phyloP scores from a whole-genome alignment of 2,888 invertebrate genomes.

The Osedax frankpressi region DNA sequence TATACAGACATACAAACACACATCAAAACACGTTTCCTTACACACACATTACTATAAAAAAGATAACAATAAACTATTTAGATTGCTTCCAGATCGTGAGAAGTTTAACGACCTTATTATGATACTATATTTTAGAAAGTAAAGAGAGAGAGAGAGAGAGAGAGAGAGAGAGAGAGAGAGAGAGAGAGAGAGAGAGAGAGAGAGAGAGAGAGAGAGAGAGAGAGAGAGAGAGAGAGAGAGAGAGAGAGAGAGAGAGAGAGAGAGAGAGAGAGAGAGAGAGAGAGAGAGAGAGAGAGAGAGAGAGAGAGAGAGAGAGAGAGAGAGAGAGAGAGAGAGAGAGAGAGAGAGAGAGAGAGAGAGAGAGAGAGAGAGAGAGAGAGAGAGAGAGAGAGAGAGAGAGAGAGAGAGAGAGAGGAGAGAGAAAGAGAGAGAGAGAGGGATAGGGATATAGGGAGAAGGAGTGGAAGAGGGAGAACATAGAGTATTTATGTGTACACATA shows the following conservation, averaged over 20 bases:
- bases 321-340: not conserved
- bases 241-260: not conserved
- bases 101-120: no score
- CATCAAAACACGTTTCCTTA: no score
- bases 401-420: not conserved
- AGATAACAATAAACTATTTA: no score
- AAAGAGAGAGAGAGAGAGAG: no score
- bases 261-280: not conserved
- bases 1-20: no score
- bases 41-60: no score
- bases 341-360: no score
- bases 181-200: not conserved
- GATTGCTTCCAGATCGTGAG: no score
- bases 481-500: no score
- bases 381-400: not conserved
- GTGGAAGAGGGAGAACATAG: not conserved
- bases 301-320: not conserved
- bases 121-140: no score
- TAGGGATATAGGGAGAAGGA: not conserved
- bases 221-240: not conserved
- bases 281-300: not conserved
- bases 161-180: not conserved
- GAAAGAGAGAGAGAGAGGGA: not conserved
- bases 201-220: not conserved
- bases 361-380: not conserved